Conservation (phyloP, 2,113 vertebrate species). For the Archocentrus centrarchus region DNA sequence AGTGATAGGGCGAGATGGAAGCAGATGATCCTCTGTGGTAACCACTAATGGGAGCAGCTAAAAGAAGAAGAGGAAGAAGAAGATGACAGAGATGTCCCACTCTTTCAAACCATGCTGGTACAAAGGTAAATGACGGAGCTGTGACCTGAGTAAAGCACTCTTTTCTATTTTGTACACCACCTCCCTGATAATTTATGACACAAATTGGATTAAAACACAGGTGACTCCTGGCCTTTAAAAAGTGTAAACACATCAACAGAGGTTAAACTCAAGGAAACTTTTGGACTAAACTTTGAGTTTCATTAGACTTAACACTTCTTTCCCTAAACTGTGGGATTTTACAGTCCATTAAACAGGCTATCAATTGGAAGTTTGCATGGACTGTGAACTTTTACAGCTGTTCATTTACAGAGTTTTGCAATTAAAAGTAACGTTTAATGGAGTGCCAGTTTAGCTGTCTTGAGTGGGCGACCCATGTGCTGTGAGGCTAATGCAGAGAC, state of each 20-base stretch:
- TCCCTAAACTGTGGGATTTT: background rate
- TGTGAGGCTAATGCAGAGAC: background rate
- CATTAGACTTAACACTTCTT: background rate
- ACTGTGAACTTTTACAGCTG: background rate
- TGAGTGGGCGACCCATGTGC: background rate
- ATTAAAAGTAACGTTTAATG: background rate
- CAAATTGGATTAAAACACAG: background rate
- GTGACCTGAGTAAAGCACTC: background rate
- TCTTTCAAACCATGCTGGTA: background rate
- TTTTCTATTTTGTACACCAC: background rate
- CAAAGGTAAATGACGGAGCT: background rate
- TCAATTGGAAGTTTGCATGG: background rate
- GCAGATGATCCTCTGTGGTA: background rate
- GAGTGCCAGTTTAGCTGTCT: background rate
- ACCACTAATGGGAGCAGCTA: background rate
- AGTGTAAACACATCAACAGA: background rate
- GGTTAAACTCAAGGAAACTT: background rate
- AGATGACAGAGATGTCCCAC: background rate
- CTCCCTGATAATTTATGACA: background rate
- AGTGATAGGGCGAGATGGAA: background rate
- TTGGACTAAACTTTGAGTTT: background rate
- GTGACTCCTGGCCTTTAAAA: background rate
- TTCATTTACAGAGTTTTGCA: background rate
- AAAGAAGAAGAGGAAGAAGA: background rate
- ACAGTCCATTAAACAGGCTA: background rate